Percentiles rank a stretch among this genome's conserved stretches.
phyloP scores from a whole-genome alignment of 2,888 invertebrate genomes.

The Laothoe populi region DNA sequence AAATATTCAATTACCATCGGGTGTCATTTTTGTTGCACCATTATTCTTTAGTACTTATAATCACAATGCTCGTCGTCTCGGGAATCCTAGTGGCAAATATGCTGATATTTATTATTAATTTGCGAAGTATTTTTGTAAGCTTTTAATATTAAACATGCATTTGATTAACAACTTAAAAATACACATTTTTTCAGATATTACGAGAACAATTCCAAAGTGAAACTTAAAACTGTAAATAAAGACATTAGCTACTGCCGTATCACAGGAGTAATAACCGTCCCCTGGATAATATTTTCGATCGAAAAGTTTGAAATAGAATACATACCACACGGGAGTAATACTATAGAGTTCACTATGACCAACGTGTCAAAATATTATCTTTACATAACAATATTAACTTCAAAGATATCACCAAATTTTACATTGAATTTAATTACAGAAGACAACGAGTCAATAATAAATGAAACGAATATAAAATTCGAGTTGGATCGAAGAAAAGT shows the following conservation, averaged over 20 bases:
- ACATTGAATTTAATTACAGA: slow-evolving; percentile 55
- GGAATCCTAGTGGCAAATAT: too few relatives aligned
- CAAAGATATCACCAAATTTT: slow-evolving; percentile 68
- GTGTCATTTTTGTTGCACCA: neutral
- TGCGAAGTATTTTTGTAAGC: too few relatives aligned
- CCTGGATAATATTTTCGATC: slow-evolving; percentile 70
- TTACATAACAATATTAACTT: slow-evolving; percentile 59
- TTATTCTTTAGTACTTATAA: neutral
- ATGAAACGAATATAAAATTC: slow-evolving; percentile 66
- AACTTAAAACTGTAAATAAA: slow-evolving; percentile 63
- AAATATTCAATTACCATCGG: neutral
- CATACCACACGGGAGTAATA: slow-evolving; percentile 47
- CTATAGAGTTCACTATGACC: slow-evolving; percentile 65
- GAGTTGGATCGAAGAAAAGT: slow-evolving; percentile 54
- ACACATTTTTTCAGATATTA: slow-evolving; percentile 69
- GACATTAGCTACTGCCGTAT: slow-evolving; percentile 72
- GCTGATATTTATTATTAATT: too few relatives aligned
- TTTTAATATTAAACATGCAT: too few relatives aligned
- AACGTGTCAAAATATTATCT: slow-evolving; percentile 73
- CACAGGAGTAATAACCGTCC: slow-evolving; percentile 70
- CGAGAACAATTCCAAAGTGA: slow-evolving; percentile 68
- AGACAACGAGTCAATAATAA: slow-evolving; percentile 50
- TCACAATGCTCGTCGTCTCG: neutral
- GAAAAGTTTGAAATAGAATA: slow-evolving; percentile 72
- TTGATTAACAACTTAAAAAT: too few relatives aligned